phyloP scores from a whole-genome alignment of 2,797 vertebrate genomes.

The Uromys caudimaculatus region DNA sequence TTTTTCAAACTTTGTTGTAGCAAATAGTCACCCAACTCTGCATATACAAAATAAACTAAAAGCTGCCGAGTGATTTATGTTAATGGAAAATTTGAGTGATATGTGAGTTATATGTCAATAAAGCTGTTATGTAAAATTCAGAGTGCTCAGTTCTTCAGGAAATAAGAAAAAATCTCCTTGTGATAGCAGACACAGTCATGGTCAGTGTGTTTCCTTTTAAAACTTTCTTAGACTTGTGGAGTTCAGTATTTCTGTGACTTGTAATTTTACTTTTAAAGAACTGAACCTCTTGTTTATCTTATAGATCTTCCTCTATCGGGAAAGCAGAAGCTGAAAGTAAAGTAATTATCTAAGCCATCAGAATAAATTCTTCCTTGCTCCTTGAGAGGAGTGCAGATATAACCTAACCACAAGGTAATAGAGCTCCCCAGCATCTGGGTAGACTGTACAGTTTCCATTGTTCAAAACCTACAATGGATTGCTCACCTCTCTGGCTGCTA shows the following conservation, averaged over 20 bases:
- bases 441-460: not conserved
- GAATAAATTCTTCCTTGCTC: not conserved
- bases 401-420: not conserved
- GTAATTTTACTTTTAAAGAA: constrained; percentile 12
- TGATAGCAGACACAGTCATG: not conserved
- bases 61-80: accelerated
- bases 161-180: not conserved
- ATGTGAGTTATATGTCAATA: not conserved
- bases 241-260: not conserved
- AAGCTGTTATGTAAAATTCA: not conserved
- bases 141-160: not conserved
- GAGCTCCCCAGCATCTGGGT: not conserved
- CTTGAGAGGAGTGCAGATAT: not conserved
- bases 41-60: not conserved
- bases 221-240: not conserved
- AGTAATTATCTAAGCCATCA: not conserved
- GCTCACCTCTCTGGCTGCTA: not conserved
- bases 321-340: not conserved
- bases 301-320: not conserved
- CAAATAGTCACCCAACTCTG: not conserved
- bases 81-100: not conserved
- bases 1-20: not conserved
- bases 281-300: not conserved
- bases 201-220: not conserved
- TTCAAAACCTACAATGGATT: not conserved